Evolutionary conservation across 2,888 invertebrate species (phyloP), one percentile per base, ranked within the genome.

Genomic region (Isotomurus palustris): DNA sequence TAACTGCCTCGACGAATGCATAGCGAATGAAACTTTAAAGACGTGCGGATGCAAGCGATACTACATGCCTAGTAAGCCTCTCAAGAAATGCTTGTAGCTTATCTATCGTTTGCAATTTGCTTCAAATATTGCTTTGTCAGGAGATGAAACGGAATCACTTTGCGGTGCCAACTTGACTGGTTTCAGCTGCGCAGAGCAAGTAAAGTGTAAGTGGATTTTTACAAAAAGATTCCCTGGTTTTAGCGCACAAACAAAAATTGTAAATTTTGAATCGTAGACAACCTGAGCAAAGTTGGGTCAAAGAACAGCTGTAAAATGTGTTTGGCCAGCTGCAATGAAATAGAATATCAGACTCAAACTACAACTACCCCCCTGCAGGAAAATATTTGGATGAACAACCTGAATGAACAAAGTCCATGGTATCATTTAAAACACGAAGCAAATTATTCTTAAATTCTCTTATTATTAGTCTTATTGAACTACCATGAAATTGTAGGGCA

Each of bases 1-100:
- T 1, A 69, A 69, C 43, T 69, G 69, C 22, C 36, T 68, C 25
- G 63, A 65, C 25, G 69, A 69, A 38, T 69, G 69, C 29, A 55
- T 64, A 17, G 64, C 67, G 25, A 60, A 67, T 27, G 45, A 38
- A 28, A 64, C 63, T 1, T 52, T 40, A 8, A 17, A 50, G 6
- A 19, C 21, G 17, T 69, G 69, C 38, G 40, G 44, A 8, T 69
- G 69, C 48, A 61, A 62, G 10, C 48, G 63, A 14, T 69, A 62
- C 44, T 69, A 62, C 53, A 68, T 69, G 67, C 67, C 69, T 36
- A 24, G 69, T 69, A 56, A 60, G 60, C 50, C 32, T n/a, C 8
- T 32, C 35, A 8, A 12, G 10, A 44, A 12, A n/a, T 53, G 12
- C 12, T 6, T 10, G 6, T 51, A 6, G 8, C 25, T 25, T 51